phyloP scores from a whole-genome alignment of 2,888 invertebrate genomes.

The Tanypteryx hageni region DNA sequence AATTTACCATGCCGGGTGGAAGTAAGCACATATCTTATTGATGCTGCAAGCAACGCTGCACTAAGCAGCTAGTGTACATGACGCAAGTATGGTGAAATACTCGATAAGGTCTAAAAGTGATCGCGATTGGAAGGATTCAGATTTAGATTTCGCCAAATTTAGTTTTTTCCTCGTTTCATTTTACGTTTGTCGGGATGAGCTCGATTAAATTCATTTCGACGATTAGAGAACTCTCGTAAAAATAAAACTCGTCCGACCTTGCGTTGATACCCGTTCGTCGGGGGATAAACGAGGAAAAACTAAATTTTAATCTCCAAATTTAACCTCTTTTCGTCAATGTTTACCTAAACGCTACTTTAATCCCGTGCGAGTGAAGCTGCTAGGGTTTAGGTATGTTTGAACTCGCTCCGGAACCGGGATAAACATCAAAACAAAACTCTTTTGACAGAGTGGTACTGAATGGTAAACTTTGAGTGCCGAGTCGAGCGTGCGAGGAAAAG shows the following conservation, averaged over 20 bases:
- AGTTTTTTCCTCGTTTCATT: too few species aligned
- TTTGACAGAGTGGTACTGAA: neutral
- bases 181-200: too few species aligned
- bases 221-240: neutral
- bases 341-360: neutral
- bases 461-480: neutral
- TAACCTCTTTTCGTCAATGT: neutral
- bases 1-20: too few species aligned
- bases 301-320: neutral
- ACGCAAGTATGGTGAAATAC: too few species aligned
- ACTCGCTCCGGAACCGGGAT: neutral
- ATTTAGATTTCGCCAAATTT: too few species aligned
- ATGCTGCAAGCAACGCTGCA: too few species aligned
- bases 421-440: constrained; percentile 14
- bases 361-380: neutral
- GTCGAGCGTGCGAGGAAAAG: neutral
- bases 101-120: too few species aligned
- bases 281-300: neutral
- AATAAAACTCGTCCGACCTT: neutral
- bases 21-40: too few species aligned
- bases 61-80: too few species aligned
- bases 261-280: too few species aligned
- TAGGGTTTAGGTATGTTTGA: neutral
- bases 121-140: too few species aligned
- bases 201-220: neutral